Evolutionary conservation across 2,797 vertebrate genomes (phyloP).

Genomic region (Glyptemys insculpta): DNA sequence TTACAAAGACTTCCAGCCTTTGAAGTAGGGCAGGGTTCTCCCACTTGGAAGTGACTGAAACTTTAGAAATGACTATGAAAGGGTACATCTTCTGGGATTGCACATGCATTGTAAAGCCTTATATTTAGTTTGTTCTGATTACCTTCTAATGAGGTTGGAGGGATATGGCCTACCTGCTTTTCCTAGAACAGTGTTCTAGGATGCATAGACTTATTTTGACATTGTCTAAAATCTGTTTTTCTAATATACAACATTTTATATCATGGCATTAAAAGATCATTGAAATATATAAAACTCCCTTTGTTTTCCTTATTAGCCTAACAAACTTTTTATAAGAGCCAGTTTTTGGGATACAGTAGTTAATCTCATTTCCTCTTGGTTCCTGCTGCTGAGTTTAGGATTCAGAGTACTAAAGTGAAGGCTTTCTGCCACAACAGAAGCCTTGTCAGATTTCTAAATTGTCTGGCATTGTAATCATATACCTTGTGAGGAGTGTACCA

Average conservation of each 20-base stretch:
- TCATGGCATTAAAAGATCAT: neutral
- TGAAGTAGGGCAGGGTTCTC: neutral
- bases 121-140: neutral
- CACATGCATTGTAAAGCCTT: neutral
- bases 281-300: neutral
- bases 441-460: neutral
- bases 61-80: slow-evolving; percentile 4
- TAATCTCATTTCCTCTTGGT: neutral
- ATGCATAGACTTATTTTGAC: neutral
- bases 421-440: neutral
- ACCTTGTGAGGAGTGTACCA: neutral
- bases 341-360: neutral
- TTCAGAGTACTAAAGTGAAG: neutral
- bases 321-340: neutral
- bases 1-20: neutral
- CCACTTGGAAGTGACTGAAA: neutral
- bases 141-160: neutral
- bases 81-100: neutral
- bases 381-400: neutral
- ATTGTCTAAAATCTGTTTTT: neutral
- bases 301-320: neutral
- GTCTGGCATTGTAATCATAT: neutral
- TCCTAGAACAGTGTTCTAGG: neutral
- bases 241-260: neutral
- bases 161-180: neutral